Base-by-base conservation (phyloP, 1,140 invertebrate species). In the Bacillus rossius region DNA sequence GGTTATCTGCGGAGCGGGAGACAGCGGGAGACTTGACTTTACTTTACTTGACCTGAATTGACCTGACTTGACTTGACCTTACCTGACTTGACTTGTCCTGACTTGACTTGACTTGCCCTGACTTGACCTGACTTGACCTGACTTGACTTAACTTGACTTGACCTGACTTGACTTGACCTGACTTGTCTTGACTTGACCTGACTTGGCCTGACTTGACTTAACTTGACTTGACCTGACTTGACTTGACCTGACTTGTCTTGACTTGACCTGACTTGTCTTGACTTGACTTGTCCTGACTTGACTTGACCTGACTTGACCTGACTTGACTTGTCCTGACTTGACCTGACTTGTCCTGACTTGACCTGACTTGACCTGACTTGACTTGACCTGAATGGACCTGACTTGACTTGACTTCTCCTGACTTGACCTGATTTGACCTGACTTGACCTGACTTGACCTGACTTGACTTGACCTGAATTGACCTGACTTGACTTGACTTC, bases 191-290 rank as follows among this genome's bases (percentile, higher is more conserved):
- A 61, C 57, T 57, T 61, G 57, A 61, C 57, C 59, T 61, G 47
- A 61, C 43, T 57, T 61, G 57, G 53, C 59, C 60, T 55, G 58
- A 61, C 48, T 50, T 61, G 50, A 61, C 59, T 58, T 53, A 52
- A 61, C 60, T 58, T 60, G 50, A 61, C 48, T 49, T 42, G 58
- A 61, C 48, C 60, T 60, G 50, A 61, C 48, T 49, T 54, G 49
- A 67, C 56, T 60, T 68, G 57, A 67, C 64, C 58, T 65, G 59
- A 62, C 59, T 59, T 62, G 57, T 55, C 60, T 59, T 61, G 58
- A 61, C 59, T 59, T 61, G 56, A 61, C 60, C 60, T 61, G 58
- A 62, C 60, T 59, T 62, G 57, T 61, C 50, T 59, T 62, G 59
- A 62, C 61, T 40, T 61, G 49, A 62, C 50, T 51, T 62, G 52